Conservation (phyloP, 2,797 vertebrate genomes). For the Setipinna tenuifilis region DNA sequence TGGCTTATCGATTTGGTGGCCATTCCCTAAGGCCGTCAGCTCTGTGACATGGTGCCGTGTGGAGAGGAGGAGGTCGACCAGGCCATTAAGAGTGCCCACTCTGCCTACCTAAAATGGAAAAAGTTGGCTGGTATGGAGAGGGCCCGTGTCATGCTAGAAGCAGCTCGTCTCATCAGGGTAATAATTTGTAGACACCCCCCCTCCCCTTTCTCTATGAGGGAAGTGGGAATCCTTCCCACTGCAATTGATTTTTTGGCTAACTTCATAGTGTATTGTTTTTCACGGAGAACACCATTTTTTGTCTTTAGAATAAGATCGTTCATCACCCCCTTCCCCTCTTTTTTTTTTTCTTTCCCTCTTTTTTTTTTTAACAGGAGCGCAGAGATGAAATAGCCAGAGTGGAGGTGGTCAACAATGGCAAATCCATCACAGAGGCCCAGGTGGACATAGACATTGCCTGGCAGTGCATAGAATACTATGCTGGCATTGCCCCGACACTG, state of each 20-base stretch:
- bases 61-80: slow-evolving; percentile 86
- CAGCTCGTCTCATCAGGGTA: slow-evolving; percentile 93
- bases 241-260: neutral
- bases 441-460: slow-evolving; percentile 86
- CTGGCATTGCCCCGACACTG: slow-evolving; percentile 86
- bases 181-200: neutral
- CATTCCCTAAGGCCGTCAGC: slow-evolving; percentile 77
- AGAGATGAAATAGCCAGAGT: slow-evolving; percentile 81
- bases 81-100: slow-evolving; percentile 85
- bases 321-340: too few relatives aligned
- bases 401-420: slow-evolving; percentile 95
- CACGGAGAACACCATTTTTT: neutral
- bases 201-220: too few relatives aligned
- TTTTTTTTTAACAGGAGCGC: slow-evolving; percentile 78
- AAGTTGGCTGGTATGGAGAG: slow-evolving; percentile 89
- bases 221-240: neutral
- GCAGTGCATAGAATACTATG: slow-evolving; percentile 91
- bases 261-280: neutral
- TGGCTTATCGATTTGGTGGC: neutral
- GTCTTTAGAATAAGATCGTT: slow-evolving; percentile 3
- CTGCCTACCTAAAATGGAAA: slow-evolving; percentile 87
- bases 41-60: slow-evolving; percentile 85
- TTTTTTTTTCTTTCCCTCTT: neutral
- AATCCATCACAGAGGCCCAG: slow-evolving; percentile 88
- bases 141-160: slow-evolving; percentile 86